Evolutionary conservation across 2,888 invertebrate species (phyloP).

Genomic region (Tipula helvola): DNA sequence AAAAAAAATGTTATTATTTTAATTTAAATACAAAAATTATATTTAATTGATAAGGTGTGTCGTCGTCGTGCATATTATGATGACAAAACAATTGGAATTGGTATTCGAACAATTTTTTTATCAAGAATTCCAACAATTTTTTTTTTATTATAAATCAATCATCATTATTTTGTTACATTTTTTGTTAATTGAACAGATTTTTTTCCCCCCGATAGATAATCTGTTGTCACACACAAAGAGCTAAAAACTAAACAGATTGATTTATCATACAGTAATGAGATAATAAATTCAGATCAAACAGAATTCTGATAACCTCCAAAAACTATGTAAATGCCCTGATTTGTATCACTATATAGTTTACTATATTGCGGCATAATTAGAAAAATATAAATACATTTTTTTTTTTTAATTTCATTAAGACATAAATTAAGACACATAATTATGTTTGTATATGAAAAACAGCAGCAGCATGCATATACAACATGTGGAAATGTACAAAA

Average conservation of each 20-base stretch:
- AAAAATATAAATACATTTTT: not conserved
- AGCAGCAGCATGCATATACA: not conserved
- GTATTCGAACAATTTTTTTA: not conserved
- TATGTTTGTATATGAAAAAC: not conserved
- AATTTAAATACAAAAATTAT: not conserved
- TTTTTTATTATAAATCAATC: not conserved
- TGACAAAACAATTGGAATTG: not conserved
- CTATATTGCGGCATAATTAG: not conserved
- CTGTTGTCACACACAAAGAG: not conserved
- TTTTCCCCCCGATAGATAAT: not conserved
- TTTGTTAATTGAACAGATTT: not conserved
- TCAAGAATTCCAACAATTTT: too few relatives aligned
- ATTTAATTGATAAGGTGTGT: not conserved
- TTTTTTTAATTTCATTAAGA: not conserved
- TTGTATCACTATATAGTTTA: not conserved
- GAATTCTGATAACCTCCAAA: not conserved
- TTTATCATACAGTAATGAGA: not conserved
- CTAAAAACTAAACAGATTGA: not conserved
- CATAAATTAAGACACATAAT: not conserved
- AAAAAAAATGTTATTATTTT: not conserved
- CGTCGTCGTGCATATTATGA: not conserved
- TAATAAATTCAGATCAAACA: not conserved
- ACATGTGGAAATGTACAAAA: not conserved
- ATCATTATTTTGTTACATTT: not conserved
- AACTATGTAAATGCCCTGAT: not conserved